Base-by-base conservation (phyloP, 2,888 invertebrate species). In the Copidosoma aretas region DNA sequence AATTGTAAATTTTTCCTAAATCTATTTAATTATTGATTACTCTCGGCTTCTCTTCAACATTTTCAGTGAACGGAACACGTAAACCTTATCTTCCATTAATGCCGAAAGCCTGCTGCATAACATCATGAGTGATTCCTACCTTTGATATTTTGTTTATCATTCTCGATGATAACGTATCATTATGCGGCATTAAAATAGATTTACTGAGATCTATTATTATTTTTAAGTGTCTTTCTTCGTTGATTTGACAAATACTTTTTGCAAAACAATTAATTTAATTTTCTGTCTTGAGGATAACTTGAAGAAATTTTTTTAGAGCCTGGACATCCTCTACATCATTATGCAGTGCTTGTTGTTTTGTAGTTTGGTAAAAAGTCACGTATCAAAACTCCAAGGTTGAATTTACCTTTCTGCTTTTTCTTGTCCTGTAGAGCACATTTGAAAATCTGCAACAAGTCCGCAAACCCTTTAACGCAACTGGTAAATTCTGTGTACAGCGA, bases 251-350 rank as follows among this genome's bases (percentile, higher is more conserved):
- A 22, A 54, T 54, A 54, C 54, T 54, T 54, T 54, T 21, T 14
- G 54, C 10, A n/a, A 22, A 22, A 14, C 17, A 22, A 4, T 24
- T 25, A 14, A 54, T 19, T 54, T 1, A 14, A 25, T 14, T 22
- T 17, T 54, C 21, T 24, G 21, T 14, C 21, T 24, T 54, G 4
- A 24, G 12, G 24, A 58, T 41, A 43, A 5, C 39, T 12, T 19
- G n/a, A 21, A 58, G 5, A 19, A 58, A 21, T 2, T 21, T 43
- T 43, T 58, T 58, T 39, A 61, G 24, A 32, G 22, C 52, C 24
- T 61, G 5, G 19, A 61, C 14, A 39, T 62, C 41, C 15, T 62
- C 41, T 10, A 54, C 53, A 12, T 32, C 41, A 39, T 62, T 62
- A 43, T 62, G 62, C 1, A 62, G 49, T 22, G 53, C n/a, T 8